Conservation (phyloP, 2,888 invertebrate genomes). For the Syrphus vitripennis region DNA sequence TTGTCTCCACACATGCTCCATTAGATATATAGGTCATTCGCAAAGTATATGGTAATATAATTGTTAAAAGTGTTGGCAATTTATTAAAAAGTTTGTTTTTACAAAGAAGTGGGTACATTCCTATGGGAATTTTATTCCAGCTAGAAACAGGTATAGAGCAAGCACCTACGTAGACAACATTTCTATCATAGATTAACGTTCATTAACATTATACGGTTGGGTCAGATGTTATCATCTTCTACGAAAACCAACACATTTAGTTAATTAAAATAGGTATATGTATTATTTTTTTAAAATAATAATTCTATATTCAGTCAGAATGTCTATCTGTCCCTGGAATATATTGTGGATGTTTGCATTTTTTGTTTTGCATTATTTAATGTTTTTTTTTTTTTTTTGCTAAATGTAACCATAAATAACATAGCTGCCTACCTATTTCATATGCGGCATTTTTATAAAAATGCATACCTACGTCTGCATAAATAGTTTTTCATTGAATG, state of each 20-base stretch:
- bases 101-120: neutral
- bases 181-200: neutral
- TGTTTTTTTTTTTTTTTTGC: too few species aligned
- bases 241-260: neutral
- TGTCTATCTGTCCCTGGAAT: neutral
- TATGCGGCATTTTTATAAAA: neutral
- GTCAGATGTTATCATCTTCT: constrained; percentile 3
- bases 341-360: neutral
- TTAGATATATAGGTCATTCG: neutral
- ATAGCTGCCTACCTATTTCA: too few species aligned
- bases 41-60: neutral
- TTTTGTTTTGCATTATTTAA: neutral
- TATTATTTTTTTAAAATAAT: neutral
- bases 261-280: constrained; percentile 1
- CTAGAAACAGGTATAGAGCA: neutral
- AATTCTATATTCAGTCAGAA: neutral
- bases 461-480: neutral
- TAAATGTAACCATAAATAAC: neutral
- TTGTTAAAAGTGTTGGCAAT: neutral
- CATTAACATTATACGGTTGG: neutral
- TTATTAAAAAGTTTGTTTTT: neutral
- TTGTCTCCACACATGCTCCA: neutral
- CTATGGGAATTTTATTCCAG: neutral
- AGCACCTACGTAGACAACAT: neutral
- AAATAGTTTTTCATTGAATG: too few species aligned